Conservation (phyloP, 92 coral and sea anemone species). For the Anthopleura xanthogrammica region DNA sequence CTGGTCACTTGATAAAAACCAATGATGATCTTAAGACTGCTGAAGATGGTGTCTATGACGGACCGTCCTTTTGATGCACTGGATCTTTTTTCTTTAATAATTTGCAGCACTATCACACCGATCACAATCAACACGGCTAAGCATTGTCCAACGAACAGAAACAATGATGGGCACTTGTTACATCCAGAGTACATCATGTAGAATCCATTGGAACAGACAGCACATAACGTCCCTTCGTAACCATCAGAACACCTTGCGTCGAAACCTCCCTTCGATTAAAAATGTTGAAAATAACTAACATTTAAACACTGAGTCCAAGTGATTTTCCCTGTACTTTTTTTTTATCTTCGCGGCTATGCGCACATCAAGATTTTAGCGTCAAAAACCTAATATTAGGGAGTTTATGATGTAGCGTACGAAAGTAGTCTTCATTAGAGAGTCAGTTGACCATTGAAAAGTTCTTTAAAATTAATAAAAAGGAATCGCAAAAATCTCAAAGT, state of each 20-base stretch:
- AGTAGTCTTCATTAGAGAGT: too few species aligned
- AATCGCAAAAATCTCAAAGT: too few species aligned
- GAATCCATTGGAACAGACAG: background rate
- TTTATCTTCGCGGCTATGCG: too few species aligned
- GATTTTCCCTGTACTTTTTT: too few species aligned
- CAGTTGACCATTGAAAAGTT: too few species aligned
- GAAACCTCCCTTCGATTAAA: background rate
- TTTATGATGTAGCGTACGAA: too few species aligned
- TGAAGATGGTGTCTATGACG: background rate
- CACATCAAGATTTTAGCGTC: too few species aligned
- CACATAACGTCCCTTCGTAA: slow-evolving; percentile 7
- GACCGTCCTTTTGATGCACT: background rate
- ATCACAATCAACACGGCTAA: background rate
- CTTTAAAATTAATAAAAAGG: too few species aligned
- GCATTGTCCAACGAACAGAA: slow-evolving; percentile 6
- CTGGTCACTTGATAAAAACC: slow-evolving; percentile 10
- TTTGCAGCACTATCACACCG: background rate
- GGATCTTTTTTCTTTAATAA: background rate
- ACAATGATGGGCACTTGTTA: slow-evolving; percentile 12
- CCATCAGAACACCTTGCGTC: slow-evolving; percentile 9
- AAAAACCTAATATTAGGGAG: too few species aligned
- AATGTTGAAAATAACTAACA: background rate
- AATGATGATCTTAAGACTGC: slow-evolving; percentile 16
- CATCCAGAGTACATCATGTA: slow-evolving; percentile 11
- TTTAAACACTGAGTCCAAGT: too few species aligned